Conservation (phyloP, 1,140 invertebrate genomes). For the Diprion similis region DNA sequence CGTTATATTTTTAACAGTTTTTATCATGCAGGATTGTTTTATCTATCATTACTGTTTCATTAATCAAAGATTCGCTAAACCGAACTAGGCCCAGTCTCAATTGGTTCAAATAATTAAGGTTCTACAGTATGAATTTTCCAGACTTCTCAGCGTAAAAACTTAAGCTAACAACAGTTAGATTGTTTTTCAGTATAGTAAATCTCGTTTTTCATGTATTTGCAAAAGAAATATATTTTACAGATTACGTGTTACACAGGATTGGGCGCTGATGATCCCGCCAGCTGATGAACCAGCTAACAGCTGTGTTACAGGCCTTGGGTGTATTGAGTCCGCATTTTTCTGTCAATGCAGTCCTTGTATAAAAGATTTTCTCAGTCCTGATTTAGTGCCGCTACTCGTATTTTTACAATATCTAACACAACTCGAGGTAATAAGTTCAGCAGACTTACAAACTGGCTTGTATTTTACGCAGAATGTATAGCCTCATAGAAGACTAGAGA, state of each 20-base stretch:
- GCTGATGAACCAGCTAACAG: slow-evolving; percentile 52
- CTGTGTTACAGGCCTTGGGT: slow-evolving; percentile 80
- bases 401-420: slow-evolving; percentile 88
- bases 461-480: neutral
- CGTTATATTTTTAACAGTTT: too few relatives aligned
- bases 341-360: slow-evolving; percentile 72
- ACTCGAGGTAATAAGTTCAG: slow-evolving; percentile 68
- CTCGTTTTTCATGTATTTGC: too few relatives aligned
- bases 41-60: too few relatives aligned
- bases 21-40: too few relatives aligned
- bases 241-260: slow-evolving; percentile 62
- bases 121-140: slow-evolving; percentile 5
- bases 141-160: slow-evolving; percentile 16
- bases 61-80: too few relatives aligned
- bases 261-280: slow-evolving; percentile 51
- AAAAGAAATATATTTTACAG: slow-evolving; percentile 43
- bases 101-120: too few relatives aligned
- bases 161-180: neutral
- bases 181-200: neutral
- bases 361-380: slow-evolving; percentile 67
- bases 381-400: slow-evolving; percentile 77
- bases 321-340: slow-evolving; percentile 81
- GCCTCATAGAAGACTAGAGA: neutral
- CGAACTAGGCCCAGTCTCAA: too few relatives aligned
- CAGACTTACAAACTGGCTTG: neutral